These are phyloP conservation scores for Rhabdomys pumilio DNA, from an alignment of 2,797 vertebrate genomes.

Conservation along the genomic window DNA sequence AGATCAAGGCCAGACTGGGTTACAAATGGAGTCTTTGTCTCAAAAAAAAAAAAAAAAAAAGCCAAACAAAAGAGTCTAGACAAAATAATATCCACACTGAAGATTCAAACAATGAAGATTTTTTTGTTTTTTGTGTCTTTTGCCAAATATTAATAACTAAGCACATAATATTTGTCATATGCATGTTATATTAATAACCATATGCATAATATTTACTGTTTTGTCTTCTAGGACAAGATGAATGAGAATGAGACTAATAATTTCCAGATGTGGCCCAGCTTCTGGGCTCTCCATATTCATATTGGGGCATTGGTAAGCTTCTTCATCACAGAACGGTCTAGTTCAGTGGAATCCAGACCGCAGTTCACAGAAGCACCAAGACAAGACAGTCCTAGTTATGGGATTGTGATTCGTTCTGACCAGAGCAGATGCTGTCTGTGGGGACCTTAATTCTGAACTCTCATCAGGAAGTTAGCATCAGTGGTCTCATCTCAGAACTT, in stretches of 20 bases:
- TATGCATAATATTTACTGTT: neutral
- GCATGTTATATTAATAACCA: neutral
- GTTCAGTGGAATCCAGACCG: accelerated
- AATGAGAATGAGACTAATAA: neutral
- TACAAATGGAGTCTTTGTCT: neutral
- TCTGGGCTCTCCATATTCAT: neutral
- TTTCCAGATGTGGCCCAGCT: neutral
- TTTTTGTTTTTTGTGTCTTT: slow-evolving; percentile 37
- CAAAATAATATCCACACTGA: slow-evolving; percentile 22
- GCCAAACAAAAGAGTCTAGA: neutral
- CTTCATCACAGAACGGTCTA: neutral
- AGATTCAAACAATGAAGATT: slow-evolving; percentile 16
- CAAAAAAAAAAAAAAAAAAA: neutral
- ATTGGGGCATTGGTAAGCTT: neutral
- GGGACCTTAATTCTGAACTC: neutral
- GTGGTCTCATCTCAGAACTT: neutral
- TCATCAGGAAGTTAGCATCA: neutral
- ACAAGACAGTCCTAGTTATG: neutral
- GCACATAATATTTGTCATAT: neutral
- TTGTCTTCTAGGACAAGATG: slow-evolving; percentile 38
- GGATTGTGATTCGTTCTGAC: neutral
- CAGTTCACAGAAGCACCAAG: neutral
- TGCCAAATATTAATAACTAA: neutral
- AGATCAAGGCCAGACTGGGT: neutral
- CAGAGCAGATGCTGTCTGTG: neutral